Evolutionary conservation across 1,140 invertebrate species (phyloP), one percentile per base, ranked within the genome.

Genomic region (Bombus confusus): DNA sequence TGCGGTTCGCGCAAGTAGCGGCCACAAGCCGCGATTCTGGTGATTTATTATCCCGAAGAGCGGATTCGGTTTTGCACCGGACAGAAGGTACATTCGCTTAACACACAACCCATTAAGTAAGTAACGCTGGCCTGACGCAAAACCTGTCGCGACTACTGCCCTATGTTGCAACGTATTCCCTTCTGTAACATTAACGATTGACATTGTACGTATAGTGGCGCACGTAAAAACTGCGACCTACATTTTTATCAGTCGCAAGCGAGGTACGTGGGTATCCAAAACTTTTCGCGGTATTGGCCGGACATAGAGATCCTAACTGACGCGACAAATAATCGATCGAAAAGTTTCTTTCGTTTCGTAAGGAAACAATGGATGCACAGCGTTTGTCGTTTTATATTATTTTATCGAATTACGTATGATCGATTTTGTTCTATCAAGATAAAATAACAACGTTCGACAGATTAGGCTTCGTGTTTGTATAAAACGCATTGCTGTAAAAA

Each of bases 41-140:
- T 84, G 82, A 72, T 89, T 89, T 86, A 89, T 89, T 76, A 76
- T 86, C 74, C 81, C n/a, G 74, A 68, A 64, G 57, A 83, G 76
- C 87, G 88, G 84, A 80, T 80, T 86, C 59, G 83, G 75, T 86
- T 86, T 86, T 80, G 83, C 83, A 15, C 57, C 69, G 78, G 87
- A 88, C 86, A 88, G 82, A 85, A 86, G 84, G 80, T 80, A 88
- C 87, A 87, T 89, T 80, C 87, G 72, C 57, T 64, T 83, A 86
- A 89, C 80, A 82, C 88, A 89, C 83, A 80, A 76, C 84, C 87
- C 85, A 86, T 78, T 89, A 88, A 85, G 87, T 89, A 88, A 85
- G 87, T 89, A 74, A 77, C 75, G 71, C 43, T 57, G 76, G 74
- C 66, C 66, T 71, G 76, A n/a, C n/a, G 77, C 66, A 86, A 81